A percentile compares a stretch with the other conserved stretches of the same genome.
Evolutionary conservation across 2,113 vertebrate species (phyloP).

Genomic region (Pungitius pungitius): DNA sequence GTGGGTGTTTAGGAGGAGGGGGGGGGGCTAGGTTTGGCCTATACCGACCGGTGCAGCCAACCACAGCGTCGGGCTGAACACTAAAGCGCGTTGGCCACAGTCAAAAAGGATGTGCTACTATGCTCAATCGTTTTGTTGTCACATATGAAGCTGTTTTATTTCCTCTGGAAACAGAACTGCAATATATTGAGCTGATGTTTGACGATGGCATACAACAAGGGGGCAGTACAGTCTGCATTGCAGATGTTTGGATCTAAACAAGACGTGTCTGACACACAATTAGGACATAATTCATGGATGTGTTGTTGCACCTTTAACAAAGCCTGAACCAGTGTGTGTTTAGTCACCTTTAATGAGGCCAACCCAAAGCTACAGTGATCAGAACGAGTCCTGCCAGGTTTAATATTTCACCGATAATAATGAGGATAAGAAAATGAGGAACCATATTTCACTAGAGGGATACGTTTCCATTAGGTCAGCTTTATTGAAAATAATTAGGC

Average conservation of each 20-base stretch:
- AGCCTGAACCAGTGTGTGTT: slow-evolving; percentile 22
- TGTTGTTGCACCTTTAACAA: slow-evolving; percentile 22
- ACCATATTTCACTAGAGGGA: not conserved
- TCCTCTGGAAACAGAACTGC: slow-evolving; percentile 45
- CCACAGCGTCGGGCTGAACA: slow-evolving; percentile 19
- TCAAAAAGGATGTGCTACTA: slow-evolving; percentile 29
- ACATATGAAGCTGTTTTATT: slow-evolving; percentile 65
- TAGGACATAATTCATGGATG: slow-evolving; percentile 17
- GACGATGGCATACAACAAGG: slow-evolving; percentile 59
- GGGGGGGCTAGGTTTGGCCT: slow-evolving; percentile 32
- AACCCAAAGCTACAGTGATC: slow-evolving; percentile 1
- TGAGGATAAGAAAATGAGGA: not conserved
- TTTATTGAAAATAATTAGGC: not conserved
- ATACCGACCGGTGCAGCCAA: slow-evolving; percentile 18
- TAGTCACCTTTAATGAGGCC: not conserved
- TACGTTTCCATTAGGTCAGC: rapidly evolving
- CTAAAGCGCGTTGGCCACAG: slow-evolving; percentile 9
- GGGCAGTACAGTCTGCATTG: slow-evolving; percentile 31
- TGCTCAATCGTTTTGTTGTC: slow-evolving; percentile 67
- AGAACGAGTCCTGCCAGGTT: not conserved
- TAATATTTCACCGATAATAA: not conserved
- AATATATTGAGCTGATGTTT: slow-evolving; percentile 55
- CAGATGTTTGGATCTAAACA: slow-evolving; percentile 58
- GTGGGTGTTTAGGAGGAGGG: slow-evolving; percentile 55
- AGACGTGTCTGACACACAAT: slow-evolving; percentile 26